Evolutionary conservation across 2,797 vertebrate species (phyloP), one percentile per base, ranked within the genome.

Genomic region (Lagorchestes hirsutus): DNA sequence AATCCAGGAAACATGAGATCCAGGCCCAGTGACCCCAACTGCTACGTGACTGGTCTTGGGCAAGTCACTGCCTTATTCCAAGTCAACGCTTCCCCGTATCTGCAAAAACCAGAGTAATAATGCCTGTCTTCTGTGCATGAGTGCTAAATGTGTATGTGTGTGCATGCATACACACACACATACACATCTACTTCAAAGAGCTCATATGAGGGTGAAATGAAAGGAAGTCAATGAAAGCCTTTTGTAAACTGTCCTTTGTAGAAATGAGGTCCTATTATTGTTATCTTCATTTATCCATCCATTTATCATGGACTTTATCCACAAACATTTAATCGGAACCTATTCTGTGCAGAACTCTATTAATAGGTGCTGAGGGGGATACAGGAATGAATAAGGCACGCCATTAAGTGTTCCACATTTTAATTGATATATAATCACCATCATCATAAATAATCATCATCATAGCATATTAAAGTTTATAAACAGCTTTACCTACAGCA

Each of bases 91-190:
- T 50, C 22, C 9, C 40, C 0, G 16, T 27, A 46, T 87, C 74
- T 46, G 31, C 46, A 87, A 87, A 87, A 87, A 46, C 9, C 40
- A 27, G 74, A 9, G 18, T 87, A 50, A 82, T 40, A 74, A 74
- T 40, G 9, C 18, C n/a, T 18, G 0, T 5, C n/a, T 18, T 40
- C 9, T 34, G 31, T 13, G 31, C 59, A 34, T 62, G 59, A 34
- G 12, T 1, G 6, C 58, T 31, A 59, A 31, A 31, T 31, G 10
- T 29, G 0, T 10, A 11, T 59, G 58, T 3, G 3, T 59, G 11
- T 11, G 29, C 3, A 2, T 31, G 9, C 3, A 16, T 1, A 4
- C 0, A 4, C 3, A 3, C 29, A 34, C 31, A 1, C 12, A 1
- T 13, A 16, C 13, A 16, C 29, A 34, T 0, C 40, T 46, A 46